These are phyloP conservation scores for Suncus etruscus DNA, from an alignment of 2,113 vertebrate species.

Conservation along the genomic window DNA sequence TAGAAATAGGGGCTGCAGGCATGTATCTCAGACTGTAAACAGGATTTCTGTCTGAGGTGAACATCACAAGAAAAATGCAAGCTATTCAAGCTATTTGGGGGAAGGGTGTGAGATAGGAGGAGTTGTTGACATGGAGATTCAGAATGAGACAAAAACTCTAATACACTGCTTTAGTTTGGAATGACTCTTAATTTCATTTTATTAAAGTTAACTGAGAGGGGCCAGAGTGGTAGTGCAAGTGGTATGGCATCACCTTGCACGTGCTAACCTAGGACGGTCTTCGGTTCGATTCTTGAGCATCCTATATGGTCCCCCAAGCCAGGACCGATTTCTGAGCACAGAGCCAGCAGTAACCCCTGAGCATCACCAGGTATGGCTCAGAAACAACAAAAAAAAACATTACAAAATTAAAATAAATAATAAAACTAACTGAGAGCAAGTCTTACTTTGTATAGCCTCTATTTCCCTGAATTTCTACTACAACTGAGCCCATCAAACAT, in stretches of 20 bases:
- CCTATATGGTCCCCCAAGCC: no score
- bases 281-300: no score
- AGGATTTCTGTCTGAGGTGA: conserved; percentile 41
- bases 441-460: not conserved
- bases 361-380: no score
- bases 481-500: not conserved
- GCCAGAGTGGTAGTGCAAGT: no score
- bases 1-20: conserved; percentile 1
- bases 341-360: no score
- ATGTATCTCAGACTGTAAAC: conserved; percentile 18
- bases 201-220: not conserved
- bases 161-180: not conserved
- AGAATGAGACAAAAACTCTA: not conserved
- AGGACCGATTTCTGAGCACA: no score
- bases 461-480: not conserved
- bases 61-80: conserved; percentile 27
- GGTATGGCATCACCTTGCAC: no score
- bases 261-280: no score
- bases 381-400: no score
- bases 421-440: no score
- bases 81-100: not conserved
- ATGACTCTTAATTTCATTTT: not conserved
- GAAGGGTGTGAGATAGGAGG: not conserved
- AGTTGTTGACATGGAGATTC: conserved; percentile 6
- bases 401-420: no score